phyloP scores from a whole-genome alignment of 2,888 invertebrate species.

The Rapana venosa region DNA sequence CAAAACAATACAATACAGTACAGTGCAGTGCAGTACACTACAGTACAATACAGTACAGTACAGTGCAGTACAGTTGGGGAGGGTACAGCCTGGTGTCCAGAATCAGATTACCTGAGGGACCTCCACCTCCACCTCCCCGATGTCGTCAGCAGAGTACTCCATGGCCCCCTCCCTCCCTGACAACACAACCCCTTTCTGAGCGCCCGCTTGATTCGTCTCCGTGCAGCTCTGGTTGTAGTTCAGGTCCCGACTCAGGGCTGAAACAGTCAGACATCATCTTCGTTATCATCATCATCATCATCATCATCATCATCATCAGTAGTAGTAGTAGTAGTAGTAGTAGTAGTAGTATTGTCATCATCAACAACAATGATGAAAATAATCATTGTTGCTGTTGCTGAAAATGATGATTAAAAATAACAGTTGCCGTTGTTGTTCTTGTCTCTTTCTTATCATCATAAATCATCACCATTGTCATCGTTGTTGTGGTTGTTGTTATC shows the following conservation, averaged over 20 bases:
- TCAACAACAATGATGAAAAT: too few species aligned
- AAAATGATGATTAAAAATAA: too few species aligned
- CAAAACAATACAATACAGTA: too few species aligned
- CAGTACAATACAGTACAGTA: neutral
- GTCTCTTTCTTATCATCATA: too few species aligned
- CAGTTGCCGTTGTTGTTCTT: too few species aligned
- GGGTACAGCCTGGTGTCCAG: neutral
- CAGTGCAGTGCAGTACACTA: too few species aligned
- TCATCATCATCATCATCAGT: too few species aligned
- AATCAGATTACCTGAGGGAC: neutral
- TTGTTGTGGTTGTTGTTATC: too few species aligned
- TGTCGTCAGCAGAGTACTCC: neutral
- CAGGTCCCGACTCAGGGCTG: neutral
- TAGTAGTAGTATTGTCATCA: too few species aligned
- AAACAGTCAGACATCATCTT: neutral
- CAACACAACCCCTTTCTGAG: neutral
- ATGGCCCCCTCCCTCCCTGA: neutral
- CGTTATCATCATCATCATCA: neutral
- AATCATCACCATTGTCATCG: too few species aligned
- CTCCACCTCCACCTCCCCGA: constrained; percentile 1
- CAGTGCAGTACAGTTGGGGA: neutral
- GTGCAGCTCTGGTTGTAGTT: constrained; percentile 22
- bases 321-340: too few species aligned
- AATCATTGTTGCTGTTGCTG: too few species aligned
- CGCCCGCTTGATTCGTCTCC: constrained; percentile 5